Percentiles rank a stretch among this genome's conserved stretches.
Conservation (phyloP, 2,113 vertebrate species). For the Pipra filicauda region DNA sequence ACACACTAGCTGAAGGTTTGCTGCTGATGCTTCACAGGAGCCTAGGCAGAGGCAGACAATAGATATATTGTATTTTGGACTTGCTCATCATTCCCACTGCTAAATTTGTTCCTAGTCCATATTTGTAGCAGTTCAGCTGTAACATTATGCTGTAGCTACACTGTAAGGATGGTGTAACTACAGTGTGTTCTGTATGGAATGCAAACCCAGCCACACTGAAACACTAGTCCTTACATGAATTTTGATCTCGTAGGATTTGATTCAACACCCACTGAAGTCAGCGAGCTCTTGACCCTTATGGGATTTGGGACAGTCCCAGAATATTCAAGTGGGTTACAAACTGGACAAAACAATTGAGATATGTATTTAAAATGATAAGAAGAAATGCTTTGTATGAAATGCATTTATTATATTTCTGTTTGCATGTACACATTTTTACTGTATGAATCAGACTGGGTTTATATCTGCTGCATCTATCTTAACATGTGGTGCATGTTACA, state of each 20-base stretch:
- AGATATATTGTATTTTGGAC: not conserved
- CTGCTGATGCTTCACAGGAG: not conserved
- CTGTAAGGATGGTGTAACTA: not conserved
- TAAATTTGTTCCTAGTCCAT: not conserved
- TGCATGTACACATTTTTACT: slow-evolving; percentile 43
- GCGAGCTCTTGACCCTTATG: slow-evolving; percentile 21
- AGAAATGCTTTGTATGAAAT: slow-evolving; percentile 10
- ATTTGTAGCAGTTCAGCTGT: not conserved
- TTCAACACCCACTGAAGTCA: slow-evolving; percentile 39
- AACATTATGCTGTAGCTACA: not conserved
- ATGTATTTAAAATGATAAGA: slow-evolving; percentile 35
- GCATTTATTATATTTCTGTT: slow-evolving; percentile 19
- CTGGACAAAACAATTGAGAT: not conserved
- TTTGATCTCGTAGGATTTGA: slow-evolving; percentile 4
- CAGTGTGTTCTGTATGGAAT: not conserved
- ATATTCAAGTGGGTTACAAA: slow-evolving; percentile 45
- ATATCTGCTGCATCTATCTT: slow-evolving; percentile 28
- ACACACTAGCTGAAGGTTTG: not conserved
- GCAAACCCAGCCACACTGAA: slow-evolving; percentile 7
- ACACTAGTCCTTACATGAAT: slow-evolving; percentile 28
- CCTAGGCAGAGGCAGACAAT: not conserved
- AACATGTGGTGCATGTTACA: slow-evolving; percentile 35
- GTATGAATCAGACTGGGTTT: slow-evolving; percentile 44
- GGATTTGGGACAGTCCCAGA: slow-evolving; percentile 35
- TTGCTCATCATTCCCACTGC: not conserved